Percentiles rank a stretch among this genome's conserved stretches.
phyloP scores from a whole-genome alignment of 2,888 invertebrate species.

The Alloplasta piceator region DNA sequence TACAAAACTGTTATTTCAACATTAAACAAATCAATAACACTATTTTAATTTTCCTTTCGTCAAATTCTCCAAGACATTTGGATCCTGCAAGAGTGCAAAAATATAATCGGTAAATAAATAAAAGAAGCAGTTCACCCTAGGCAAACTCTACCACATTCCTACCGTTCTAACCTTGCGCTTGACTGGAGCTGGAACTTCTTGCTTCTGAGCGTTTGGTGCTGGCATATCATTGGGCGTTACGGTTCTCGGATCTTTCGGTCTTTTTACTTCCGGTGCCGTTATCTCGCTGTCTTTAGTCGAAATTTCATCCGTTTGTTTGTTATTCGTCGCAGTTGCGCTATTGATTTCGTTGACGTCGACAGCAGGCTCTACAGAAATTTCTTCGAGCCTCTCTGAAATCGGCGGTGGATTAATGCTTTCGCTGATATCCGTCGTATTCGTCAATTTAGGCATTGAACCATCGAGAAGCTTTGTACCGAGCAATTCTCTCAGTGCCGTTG shows the following conservation, averaged over 20 bases:
- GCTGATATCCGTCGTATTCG: constrained; percentile 48
- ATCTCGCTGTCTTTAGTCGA: constrained; percentile 60
- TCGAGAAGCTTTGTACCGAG: constrained; percentile 79
- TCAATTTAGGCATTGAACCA: constrained; percentile 63
- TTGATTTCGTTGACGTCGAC: constrained; percentile 25
- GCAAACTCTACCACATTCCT: constrained; percentile 72
- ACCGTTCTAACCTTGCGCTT: constrained; percentile 82
- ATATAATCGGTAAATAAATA: no score
- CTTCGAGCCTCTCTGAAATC: constrained; percentile 53
- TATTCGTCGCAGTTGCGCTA: not conserved
- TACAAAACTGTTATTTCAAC: no score
- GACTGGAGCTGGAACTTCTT: constrained; percentile 76
- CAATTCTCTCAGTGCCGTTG: constrained; percentile 78
- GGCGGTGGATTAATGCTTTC: constrained; percentile 68
- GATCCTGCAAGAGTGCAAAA: not conserved
- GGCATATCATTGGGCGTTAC: constrained; percentile 79
- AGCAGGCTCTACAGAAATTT: not conserved
- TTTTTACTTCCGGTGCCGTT: constrained; percentile 64
- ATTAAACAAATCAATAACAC: no score
- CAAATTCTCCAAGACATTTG: not conserved
- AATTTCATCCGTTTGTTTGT: constrained; percentile 61
- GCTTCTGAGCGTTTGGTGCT: constrained; percentile 73
- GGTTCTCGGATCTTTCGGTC: constrained; percentile 80
- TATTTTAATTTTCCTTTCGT: no score
- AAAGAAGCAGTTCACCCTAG: constrained; percentile 64